Base-by-base conservation (phyloP, 1,140 invertebrate genomes). In the Choristoneura fumiferana region DNA sequence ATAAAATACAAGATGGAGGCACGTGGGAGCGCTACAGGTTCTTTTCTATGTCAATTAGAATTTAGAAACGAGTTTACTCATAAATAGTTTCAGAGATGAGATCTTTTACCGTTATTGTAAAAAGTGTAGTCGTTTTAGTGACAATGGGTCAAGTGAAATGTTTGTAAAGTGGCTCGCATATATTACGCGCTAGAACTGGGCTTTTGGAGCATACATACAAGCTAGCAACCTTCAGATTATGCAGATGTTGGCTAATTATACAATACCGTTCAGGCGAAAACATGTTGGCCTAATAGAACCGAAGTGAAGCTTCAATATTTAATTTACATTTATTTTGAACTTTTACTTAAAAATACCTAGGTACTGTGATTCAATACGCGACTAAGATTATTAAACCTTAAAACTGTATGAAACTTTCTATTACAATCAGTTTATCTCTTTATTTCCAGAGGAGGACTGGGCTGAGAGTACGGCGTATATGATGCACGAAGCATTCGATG, bases 371-470 rank as follows among this genome's bases (percentile, higher is more conserved):
- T n/a, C n/a, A n/a, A n/a, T n/a, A n/a, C n/a, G n/a, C n/a, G n/a
- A n/a, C n/a, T n/a, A n/a, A n/a, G n/a, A n/a, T n/a, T n/a, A n/a
- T n/a, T n/a, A n/a, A n/a, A n/a, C n/a, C n/a, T n/a, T n/a, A n/a
- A n/a, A n/a, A n/a, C n/a, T n/a, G n/a, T n/a, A n/a, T n/a, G n/a
- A n/a, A n/a, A n/a, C n/a, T n/a, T n/a, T n/a, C n/a, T n/a, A n/a
- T n/a, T n/a, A n/a, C n/a, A n/a, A n/a, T n/a, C n/a, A n/a, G n/a
- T n/a, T n/a, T n/a, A n/a, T n/a, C 57, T 71, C 58, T 58, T 43
- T 63, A 33, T 80, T 89, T 73, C 33, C 89, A 90, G 89, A 90
- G 72, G 89, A 90, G 58, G 89, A 90, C 58, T 89, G 89, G 89
- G 87, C 85, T 1, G 89, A 90, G 61, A 89, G 89, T 57, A 90